phyloP scores from a whole-genome alignment of 2,797 vertebrate genomes.

The Sylvia borin region DNA sequence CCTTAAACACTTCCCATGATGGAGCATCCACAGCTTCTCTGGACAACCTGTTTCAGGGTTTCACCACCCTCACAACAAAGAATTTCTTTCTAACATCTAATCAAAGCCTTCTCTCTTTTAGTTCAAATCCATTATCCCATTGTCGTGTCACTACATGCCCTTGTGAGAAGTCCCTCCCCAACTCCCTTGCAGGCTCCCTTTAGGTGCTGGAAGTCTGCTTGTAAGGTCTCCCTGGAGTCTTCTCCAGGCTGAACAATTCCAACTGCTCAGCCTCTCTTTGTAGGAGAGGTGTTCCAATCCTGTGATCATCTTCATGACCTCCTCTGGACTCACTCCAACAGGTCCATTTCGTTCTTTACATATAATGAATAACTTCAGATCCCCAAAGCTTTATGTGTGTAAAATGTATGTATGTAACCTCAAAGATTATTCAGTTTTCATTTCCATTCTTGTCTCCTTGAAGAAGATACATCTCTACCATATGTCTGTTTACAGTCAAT shows the following conservation, averaged over 20 bases:
- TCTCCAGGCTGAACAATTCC: background rate
- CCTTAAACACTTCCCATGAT: background rate
- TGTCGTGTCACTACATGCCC: background rate
- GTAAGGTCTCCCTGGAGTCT: background rate
- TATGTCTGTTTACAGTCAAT: conserved; percentile 42
- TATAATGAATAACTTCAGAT: background rate
- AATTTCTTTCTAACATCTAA: background rate
- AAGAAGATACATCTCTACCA: background rate
- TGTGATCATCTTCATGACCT: background rate
- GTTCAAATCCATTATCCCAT: background rate
- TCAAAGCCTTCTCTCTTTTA: background rate
- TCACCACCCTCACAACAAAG: background rate
- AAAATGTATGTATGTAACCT: background rate
- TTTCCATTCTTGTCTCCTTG: background rate
- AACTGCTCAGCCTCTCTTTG: background rate
- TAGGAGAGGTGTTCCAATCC: background rate
- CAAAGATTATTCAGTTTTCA: background rate
- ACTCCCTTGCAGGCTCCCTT: background rate
- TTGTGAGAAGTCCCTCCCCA: background rate
- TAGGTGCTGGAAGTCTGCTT: background rate
- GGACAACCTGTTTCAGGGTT: background rate
- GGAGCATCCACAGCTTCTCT: background rate
- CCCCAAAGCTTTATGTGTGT: background rate
- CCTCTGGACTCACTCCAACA: background rate
- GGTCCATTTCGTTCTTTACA: background rate